Base-by-base conservation (phyloP, 2,113 vertebrate genomes). In the Mormoops blainvillei region DNA sequence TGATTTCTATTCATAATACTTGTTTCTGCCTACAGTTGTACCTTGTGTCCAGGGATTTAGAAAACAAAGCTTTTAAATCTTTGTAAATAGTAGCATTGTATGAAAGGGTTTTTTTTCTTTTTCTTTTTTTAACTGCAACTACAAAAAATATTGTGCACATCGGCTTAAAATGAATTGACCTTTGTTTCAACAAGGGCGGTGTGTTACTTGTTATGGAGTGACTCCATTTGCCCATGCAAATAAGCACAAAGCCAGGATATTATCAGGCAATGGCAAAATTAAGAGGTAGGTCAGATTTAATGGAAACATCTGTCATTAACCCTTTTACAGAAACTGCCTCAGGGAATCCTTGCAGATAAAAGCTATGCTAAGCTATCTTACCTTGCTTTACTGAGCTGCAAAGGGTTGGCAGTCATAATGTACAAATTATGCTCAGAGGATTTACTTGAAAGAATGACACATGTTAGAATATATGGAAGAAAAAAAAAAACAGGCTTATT, bases 291-390 rank as follows among this genome's bases (percentile, higher is more conserved):
- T 98, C 96, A 98, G 96, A 94, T 97, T 98, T 98, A 98, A 98
- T 98, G 98, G 98, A 98, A 98, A 94, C 93, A 98, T 97, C 97
- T 97, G 97, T 94, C 95, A 93, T 98, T 98, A 98, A 98, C 98
- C 98, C 98, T 98, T 98, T 98, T 94, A 70, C 92, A 94, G 93
- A 88, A 12, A 84, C 93, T 94, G 94, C 97, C 98, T 85, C 6
- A 63, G 97, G 98, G 95, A 96, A 94, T 96, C 94, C 94, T 93
- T 7, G 41, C 10, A 95, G 89, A 91, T 97, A 97, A 93, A 97
- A 97, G 97, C 41, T 91, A 65, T 0, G 4, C 71, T 91, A 20
- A 41, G 86, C 93, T 96, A 48, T 70, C 95, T 96, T 84, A 82
- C 88, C 74, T 80, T 52, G 94, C 67, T 94, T 45, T 74, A 83